Evolutionary conservation across 2,113 vertebrate genomes (phyloP).

Genomic region (Proterorhinus semilunaris): DNA sequence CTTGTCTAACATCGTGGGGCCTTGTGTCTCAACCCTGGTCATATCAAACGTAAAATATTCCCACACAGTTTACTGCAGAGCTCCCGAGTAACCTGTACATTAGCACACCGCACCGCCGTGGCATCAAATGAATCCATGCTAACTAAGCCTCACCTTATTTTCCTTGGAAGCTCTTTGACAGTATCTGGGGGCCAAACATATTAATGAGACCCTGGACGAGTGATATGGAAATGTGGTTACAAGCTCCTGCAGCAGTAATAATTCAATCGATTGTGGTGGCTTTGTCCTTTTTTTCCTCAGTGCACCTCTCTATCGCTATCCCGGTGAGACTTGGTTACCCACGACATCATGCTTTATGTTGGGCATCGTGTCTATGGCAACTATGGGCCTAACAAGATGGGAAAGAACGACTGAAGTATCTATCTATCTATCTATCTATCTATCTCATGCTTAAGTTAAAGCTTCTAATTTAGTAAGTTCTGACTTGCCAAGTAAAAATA

Average conservation of each 20-base stretch:
- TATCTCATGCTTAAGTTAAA: too few species aligned
- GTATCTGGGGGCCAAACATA: slow-evolving; percentile 28
- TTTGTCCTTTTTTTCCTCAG: slow-evolving; percentile 49
- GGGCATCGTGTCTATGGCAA: too few species aligned
- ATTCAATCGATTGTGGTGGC: slow-evolving; percentile 48
- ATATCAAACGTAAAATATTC: slow-evolving; percentile 24
- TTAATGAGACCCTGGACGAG: slow-evolving; percentile 10
- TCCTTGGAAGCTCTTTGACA: slow-evolving; percentile 19
- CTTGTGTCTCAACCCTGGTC: slow-evolving; percentile 14
- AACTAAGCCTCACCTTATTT: slow-evolving; percentile 32
- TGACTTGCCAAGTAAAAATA: too few species aligned
- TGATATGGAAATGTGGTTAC: slow-evolving; percentile 6
- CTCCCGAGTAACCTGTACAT: slow-evolving; percentile 7
- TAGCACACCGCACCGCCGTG: background rate
- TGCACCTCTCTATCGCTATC: slow-evolving; percentile 12
- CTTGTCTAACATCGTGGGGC: slow-evolving; percentile 18
- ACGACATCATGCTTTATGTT: slow-evolving; percentile 6
- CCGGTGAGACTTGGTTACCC: slow-evolving; percentile 31
- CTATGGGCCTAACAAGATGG: too few species aligned
- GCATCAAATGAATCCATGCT: slow-evolving; percentile 27
- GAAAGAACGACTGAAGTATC: too few species aligned
- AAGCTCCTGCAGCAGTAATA: slow-evolving; percentile 25
- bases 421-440: too few species aligned
- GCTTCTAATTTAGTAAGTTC: too few species aligned
- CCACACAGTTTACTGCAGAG: slow-evolving; percentile 31